Evolutionary conservation across 1,140 invertebrate species (phyloP).

Genomic region (Venustaconcha ellipsiformis): DNA sequence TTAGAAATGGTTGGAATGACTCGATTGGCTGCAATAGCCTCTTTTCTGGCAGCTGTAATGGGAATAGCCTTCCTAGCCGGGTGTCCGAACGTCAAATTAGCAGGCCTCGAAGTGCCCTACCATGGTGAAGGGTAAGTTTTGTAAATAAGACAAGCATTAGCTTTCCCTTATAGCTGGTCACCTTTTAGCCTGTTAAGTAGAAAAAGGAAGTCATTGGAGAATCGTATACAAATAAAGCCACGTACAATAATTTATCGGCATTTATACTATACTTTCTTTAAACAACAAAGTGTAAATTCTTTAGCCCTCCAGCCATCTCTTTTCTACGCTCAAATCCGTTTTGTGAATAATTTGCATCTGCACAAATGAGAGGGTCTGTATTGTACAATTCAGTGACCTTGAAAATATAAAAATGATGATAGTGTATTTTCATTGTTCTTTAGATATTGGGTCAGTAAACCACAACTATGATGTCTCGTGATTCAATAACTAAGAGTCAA

Average conservation of each 20-base stretch:
- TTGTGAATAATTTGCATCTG: no score
- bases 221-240: background rate
- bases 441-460: no score
- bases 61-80: conserved; percentile 40
- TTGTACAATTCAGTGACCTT: no score
- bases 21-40: conserved; percentile 15
- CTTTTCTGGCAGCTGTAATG: conserved; percentile 24
- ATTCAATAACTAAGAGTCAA: no score
- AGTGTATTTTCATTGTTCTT: no score
- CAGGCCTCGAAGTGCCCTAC: conserved; percentile 39
- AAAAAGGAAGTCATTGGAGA: background rate
- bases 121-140: conserved; percentile 31
- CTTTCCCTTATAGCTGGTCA: background rate
- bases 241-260: background rate
- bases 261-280: background rate
- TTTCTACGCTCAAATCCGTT: no score
- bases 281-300: no score
- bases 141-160: background rate
- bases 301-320: no score
- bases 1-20: conserved; percentile 44
- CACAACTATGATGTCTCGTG: no score
- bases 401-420: no score
- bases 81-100: conserved; percentile 42
- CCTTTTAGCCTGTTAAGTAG: background rate
- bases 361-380: no score